Base-by-base conservation (phyloP, 2,113 vertebrate species). In the Pleuronectes platessa region DNA sequence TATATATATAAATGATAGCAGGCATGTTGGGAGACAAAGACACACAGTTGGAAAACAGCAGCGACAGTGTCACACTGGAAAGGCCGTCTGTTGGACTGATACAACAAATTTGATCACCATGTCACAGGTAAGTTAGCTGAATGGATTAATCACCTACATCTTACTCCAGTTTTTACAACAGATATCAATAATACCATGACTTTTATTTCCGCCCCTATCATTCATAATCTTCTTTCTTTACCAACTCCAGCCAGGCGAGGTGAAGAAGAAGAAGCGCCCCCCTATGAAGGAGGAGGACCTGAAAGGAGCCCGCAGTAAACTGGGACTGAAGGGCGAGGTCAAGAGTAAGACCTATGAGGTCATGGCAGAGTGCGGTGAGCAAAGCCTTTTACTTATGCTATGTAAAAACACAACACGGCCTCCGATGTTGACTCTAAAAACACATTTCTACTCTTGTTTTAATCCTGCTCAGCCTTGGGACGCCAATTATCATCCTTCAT, bases 331-430 rank as follows among this genome's bases (percentile, higher is more conserved):
- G 90, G 96, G 96, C 63, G 96, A 96, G 65, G 96, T 97, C 84
- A 98, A 97, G 92, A 98, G 97, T 79, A 99, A 99, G 91, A 99
- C 98, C 40, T 99, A 99, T 90, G 97, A 98, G 92, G 97, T 99
- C 90, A 97, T 99, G 96, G 93, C 85, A 68, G 94, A 98, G 74
- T 99, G 97, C 66, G 98, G 98, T 99, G 84, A 96, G 93, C 87
- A 68, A 42, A 59, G 14, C 13, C 3, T 58, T 68, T 69, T n/a
- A 11, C 26, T 59, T 61, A 61, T 42, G 37, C 6, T 20, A n/a
- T 35, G 20, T 54, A 10, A 51, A 42, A 54, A 54, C 51, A 20
- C 49, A 51, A 51, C 10, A 51, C 7, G 2, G 20, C 15, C 15
- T 49, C 45, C 1, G 45, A 18, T 49, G 45, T 49, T 18, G 45